A percentile compares a stretch with the other conserved stretches of the same genome.
These are phyloP conservation scores for Seriola aureovittata DNA, from an alignment of 2,113 vertebrate species.

Conservation along the genomic window DNA sequence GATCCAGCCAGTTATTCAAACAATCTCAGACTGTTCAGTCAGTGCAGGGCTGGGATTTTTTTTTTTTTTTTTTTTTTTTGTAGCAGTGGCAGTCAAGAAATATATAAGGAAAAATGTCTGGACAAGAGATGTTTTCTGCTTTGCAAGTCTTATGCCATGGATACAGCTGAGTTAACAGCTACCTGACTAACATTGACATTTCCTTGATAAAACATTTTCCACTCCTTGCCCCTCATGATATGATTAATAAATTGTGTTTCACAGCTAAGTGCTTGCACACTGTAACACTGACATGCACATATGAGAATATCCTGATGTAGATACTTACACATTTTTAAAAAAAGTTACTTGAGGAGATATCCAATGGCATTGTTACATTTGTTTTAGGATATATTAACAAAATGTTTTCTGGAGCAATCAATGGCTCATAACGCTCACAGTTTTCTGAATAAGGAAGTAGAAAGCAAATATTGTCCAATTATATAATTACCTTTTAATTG, in stretches of 20 bases:
- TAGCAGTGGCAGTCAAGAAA: slow-evolving; percentile 14
- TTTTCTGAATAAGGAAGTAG: background rate
- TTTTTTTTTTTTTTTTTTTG: background rate
- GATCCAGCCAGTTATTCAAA: slow-evolving; percentile 43
- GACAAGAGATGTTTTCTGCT: slow-evolving; percentile 10
- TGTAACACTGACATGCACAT: slow-evolving; percentile 1
- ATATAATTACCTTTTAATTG: background rate
- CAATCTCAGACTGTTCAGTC: slow-evolving; percentile 21
- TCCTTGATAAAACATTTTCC: slow-evolving; percentile 34
- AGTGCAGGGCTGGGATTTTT: background rate
- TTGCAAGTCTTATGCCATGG: slow-evolving; percentile 16
- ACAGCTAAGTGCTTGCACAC: background rate
- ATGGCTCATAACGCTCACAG: too few species aligned
- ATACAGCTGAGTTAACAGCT: slow-evolving; percentile 33
- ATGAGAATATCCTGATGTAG: background rate
- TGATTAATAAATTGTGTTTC: slow-evolving; percentile 11
- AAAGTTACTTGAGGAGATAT: too few species aligned
- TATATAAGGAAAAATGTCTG: background rate
- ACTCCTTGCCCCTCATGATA: background rate
- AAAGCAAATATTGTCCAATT: background rate
- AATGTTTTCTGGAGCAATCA: too few species aligned
- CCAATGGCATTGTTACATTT: background rate
- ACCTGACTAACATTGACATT: background rate
- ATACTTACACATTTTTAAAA: background rate
- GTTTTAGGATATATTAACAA: too few species aligned